Conservation (phyloP, 2,797 vertebrate species). For the Thunnus albacares region DNA sequence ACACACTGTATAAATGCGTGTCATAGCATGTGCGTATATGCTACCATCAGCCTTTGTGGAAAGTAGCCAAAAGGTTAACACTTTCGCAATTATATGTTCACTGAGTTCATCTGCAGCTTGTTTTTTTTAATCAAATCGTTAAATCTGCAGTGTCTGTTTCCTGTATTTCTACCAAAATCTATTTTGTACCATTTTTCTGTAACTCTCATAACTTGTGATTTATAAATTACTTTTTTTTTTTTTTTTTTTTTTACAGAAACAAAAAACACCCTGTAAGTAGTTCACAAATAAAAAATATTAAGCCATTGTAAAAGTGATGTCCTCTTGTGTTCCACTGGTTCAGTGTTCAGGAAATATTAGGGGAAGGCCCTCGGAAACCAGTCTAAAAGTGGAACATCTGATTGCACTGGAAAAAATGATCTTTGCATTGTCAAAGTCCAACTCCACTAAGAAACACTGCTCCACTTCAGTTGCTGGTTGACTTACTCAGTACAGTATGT, state of each 20-base stretch:
- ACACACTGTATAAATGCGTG: not conserved
- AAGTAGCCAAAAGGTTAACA: constrained; percentile 16
- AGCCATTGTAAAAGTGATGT: not conserved
- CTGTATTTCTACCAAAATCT: not conserved
- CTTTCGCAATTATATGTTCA: not conserved
- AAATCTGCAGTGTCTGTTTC: not conserved
- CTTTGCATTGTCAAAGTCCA: too few relatives aligned
- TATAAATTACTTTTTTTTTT: not conserved
- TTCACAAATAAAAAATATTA: constrained; percentile 44
- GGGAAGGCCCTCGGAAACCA: constrained; percentile 7
- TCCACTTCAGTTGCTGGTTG: not conserved
- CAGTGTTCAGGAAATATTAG: constrained; percentile 13
- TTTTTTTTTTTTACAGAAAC: constrained; percentile 47
- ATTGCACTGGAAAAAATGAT: constrained; percentile 57
- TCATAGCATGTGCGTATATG: not conserved
- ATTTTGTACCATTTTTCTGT: constrained; percentile 14
- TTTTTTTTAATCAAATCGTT: not conserved
- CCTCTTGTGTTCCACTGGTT: constrained; percentile 14
- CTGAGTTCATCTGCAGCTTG: not conserved
- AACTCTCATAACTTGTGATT: constrained; percentile 1
- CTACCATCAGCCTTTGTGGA: constrained; percentile 12
- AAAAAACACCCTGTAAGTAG: not conserved
- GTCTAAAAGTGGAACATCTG: constrained; percentile 61
- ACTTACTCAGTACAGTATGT: not conserved
- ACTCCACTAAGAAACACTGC: not conserved